A percentile compares a stretch with the other conserved stretches of the same genome.
phyloP scores from a whole-genome alignment of 1,140 invertebrate genomes.

The Ptiloglossa arizonensis region DNA sequence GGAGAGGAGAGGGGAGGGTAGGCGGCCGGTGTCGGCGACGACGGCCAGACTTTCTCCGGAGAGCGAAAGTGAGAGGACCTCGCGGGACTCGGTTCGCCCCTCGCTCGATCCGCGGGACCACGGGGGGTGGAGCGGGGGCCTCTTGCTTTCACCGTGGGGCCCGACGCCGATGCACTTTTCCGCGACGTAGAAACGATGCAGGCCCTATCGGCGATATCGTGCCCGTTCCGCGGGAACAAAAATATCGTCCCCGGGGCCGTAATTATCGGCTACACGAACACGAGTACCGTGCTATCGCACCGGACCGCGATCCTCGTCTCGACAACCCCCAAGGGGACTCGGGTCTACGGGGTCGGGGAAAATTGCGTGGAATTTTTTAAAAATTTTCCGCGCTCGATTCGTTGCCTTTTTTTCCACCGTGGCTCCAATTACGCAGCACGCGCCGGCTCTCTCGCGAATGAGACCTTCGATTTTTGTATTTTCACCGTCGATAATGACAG shows the following conservation, averaged over 20 bases:
- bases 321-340: too few relatives aligned
- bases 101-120: slow-evolving; percentile 44
- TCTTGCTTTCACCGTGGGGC: slow-evolving; percentile 62
- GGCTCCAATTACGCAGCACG: too few relatives aligned
- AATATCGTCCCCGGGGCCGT: too few relatives aligned
- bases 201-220: slow-evolving; percentile 5
- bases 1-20: slow-evolving; percentile 20
- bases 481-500: too few relatives aligned
- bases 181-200: slow-evolving; percentile 58
- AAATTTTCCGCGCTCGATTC: too few relatives aligned
- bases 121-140: background rate
- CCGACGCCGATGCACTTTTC: slow-evolving; percentile 70
- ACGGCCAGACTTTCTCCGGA: slow-evolving; percentile 76
- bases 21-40: slow-evolving; percentile 4
- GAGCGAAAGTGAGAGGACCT: slow-evolving; percentile 80
- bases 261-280: slow-evolving; percentile 15
- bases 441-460: too few relatives aligned
- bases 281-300: too few relatives aligned
- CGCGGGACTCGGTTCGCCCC: slow-evolving; percentile 45
- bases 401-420: too few relatives aligned
- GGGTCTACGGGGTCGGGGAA: too few relatives aligned
- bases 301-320: too few relatives aligned
- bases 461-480: too few relatives aligned
- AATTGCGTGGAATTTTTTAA: too few relatives aligned
- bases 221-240: slow-evolving; percentile 15